These are phyloP conservation scores for Pocillopora meandrina DNA, from an alignment of 92 coral and sea anemone species.

Conservation along the genomic window DNA sequence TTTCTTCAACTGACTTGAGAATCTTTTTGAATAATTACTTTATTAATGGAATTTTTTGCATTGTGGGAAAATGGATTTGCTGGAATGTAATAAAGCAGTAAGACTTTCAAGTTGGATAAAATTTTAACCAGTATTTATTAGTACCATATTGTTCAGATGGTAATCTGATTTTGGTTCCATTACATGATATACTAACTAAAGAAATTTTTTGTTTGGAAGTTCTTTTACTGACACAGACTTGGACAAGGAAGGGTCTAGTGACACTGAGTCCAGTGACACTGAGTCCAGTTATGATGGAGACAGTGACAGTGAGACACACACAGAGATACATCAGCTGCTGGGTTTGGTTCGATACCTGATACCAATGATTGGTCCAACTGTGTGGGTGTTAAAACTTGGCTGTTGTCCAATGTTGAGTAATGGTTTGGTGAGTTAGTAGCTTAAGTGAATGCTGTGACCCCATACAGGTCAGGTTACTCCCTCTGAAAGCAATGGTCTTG, in stretches of 20 bases:
- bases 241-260: conserved; percentile 54
- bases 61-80: no score
- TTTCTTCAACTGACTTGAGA: no score
- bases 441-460: no score
- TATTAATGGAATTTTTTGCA: no score
- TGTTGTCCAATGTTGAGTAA: conserved; percentile 94
- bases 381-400: conserved; percentile 77
- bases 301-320: conserved; percentile 45
- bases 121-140: no score
- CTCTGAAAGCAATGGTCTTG: no score
- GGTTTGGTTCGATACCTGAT: conserved; percentile 86
- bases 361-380: conserved; percentile 84
- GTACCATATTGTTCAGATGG: not conserved
- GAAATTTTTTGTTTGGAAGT: conserved; percentile 52
- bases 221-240: conserved; percentile 85
- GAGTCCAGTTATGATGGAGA: conserved; percentile 14
- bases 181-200: not conserved
- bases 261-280: conserved; percentile 35
- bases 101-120: no score
- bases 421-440: conserved; percentile 85
- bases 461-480: no score
- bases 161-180: not conserved
- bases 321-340: conserved; percentile 72
- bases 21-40: no score
- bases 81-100: no score